These are phyloP conservation scores for Cervus canadensis DNA, from an alignment of 2,113 vertebrate genomes.

Conservation along the genomic window DNA sequence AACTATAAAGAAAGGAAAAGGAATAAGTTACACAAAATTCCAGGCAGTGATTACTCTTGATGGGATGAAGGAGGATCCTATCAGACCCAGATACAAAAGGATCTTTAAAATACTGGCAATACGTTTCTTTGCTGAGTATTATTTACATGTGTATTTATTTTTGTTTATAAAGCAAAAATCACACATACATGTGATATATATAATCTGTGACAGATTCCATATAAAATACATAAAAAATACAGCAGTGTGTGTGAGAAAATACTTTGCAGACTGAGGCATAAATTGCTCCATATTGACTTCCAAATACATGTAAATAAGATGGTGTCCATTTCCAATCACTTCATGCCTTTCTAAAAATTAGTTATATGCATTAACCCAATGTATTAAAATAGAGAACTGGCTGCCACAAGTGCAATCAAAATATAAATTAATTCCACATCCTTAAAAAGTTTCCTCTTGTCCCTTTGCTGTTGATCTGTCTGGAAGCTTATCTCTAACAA, in stretches of 20 bases:
- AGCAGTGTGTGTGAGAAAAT: neutral
- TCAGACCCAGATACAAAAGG: neutral
- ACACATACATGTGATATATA: neutral
- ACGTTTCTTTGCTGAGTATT: neutral
- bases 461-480: neutral
- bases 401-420: neutral
- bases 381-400: neutral
- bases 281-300: neutral
- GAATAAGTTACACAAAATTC: neutral
- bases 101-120: neutral
- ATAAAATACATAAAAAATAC: neutral
- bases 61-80: neutral
- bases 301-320: neutral
- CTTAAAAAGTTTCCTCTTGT: neutral
- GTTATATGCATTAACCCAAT: neutral
- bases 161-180: neutral
- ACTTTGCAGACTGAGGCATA: neutral
- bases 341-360: neutral
- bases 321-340: neutral
- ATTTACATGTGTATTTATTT: neutral
- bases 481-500: neutral
- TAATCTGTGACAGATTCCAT: neutral
- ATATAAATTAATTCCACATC: neutral
- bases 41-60: neutral
- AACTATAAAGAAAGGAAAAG: neutral